phyloP scores from a whole-genome alignment of 2,888 invertebrate species.

The Athripsodes cinereus region DNA sequence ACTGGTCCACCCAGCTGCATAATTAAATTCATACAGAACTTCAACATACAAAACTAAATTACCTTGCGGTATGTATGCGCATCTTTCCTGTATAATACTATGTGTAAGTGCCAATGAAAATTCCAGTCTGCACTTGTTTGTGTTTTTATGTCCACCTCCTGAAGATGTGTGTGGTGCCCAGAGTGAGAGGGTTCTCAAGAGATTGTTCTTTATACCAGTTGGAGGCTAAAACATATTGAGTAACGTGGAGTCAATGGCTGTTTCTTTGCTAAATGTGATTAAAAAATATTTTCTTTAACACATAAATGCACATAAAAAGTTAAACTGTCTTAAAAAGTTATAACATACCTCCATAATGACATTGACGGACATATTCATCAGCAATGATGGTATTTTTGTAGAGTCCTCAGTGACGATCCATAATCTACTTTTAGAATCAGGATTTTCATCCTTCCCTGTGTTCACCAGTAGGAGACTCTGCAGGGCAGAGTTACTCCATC shows the following conservation, averaged over 20 bases:
- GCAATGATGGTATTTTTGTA: conserved; percentile 63
- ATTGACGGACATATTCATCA: conserved; percentile 73
- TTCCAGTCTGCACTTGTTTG: conserved; percentile 46
- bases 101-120: conserved; percentile 78
- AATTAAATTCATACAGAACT: too few relatives aligned
- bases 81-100: conserved; percentile 84
- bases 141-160: conserved; percentile 30
- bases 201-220: conserved; percentile 77
- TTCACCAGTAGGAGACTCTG: not conserved
- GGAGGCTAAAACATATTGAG: conserved; percentile 60
- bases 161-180: conserved; percentile 46
- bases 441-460: conserved; percentile 30
- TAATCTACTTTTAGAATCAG: conserved; percentile 48
- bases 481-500: conserved; percentile 8
- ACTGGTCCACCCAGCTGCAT: not conserved
- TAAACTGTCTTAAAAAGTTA: not conserved
- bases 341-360: conserved; percentile 41
- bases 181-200: conserved; percentile 66
- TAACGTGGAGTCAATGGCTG: not conserved
- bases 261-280: not conserved
- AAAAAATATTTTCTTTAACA: not conserved
- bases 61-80: conserved; percentile 86
- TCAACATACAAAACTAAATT: not conserved
- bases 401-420: conserved; percentile 87
- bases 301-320: not conserved